Evolutionary conservation across 2,888 invertebrate species (phyloP), one percentile per base, ranked within the genome.

Genomic region (Athalia circularis): DNA sequence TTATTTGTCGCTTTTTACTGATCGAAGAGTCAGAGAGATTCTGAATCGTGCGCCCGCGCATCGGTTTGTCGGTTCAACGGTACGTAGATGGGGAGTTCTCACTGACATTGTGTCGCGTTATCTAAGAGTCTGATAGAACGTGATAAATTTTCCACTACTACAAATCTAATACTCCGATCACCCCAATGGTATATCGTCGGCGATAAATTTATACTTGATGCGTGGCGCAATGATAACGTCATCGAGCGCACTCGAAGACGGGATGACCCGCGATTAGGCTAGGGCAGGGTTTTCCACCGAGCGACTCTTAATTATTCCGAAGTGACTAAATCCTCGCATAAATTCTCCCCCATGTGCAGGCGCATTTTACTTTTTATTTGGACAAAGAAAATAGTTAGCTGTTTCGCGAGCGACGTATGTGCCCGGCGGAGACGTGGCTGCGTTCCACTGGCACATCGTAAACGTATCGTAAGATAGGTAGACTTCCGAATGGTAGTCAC

Each of bases 221-320:
- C 52, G 7, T 9, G 52, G 11, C 11, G 11, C 52, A 11, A 52
- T 52, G 52, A 52, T 52, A 67, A 29, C 5, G 52, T 52, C 2
- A 64, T 43, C 9, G 15, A 67, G 52, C 50, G 7, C 15, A 52
- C 67, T 50, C 29, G 52, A 67, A 29, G 47, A 67, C 15, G 29
- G 13, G n/a, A 15, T n/a, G 47, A 67, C 52, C 29, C 9, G 9
- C 74, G 74, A 62, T 75, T 75, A 75, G 74, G 74, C 61, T 75
- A 75, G 74, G 62, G 74, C 61, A 75, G 74, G 74, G 62, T 75
- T 62, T 59, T 6, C 57, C 57, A 70, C n/a, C 57, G 43, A 43
- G 59, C 52, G 52, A 4, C 5, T 65, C 5, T 50, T 9, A 3
- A 52, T 8, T 11, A 54, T 52, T 11, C 54, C 52, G 52, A 52